These are phyloP conservation scores for Knipowitschia caucasica DNA, from an alignment of 2,797 vertebrate species.

Conservation along the genomic window DNA sequence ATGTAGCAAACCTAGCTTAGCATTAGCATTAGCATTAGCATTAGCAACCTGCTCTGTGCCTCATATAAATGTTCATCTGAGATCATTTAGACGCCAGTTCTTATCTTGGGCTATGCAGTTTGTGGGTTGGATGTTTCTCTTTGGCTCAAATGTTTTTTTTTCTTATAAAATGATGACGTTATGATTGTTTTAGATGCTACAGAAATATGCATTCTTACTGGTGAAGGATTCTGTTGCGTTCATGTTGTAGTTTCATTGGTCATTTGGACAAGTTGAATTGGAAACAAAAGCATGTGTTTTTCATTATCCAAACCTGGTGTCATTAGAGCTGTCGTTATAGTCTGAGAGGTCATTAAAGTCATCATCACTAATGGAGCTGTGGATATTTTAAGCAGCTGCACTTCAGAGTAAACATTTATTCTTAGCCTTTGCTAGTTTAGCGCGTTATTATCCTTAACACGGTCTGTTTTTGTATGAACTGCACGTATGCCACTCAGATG, in stretches of 20 bases:
- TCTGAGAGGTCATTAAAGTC: slow-evolving; percentile 47
- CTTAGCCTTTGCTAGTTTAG: slow-evolving; percentile 6
- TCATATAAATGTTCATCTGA: background rate
- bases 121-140: too few relatives aligned
- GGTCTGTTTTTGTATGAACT: slow-evolving; percentile 5
- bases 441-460: slow-evolving; percentile 12
- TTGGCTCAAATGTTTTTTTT: too few relatives aligned
- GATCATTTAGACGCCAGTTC: background rate
- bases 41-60: background rate
- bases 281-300: slow-evolving; percentile 39
- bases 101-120: too few relatives aligned
- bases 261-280: slow-evolving; percentile 11
- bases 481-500: background rate
- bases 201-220: too few relatives aligned
- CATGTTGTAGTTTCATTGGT: too few relatives aligned
- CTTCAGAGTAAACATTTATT: slow-evolving; percentile 25
- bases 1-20: slow-evolving; percentile 4
- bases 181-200: too few relatives aligned
- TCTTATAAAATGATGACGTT: too few relatives aligned
- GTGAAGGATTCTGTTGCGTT: too few relatives aligned
- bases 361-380: slow-evolving; percentile 55
- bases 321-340: slow-evolving; percentile 50
- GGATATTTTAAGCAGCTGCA: slow-evolving; percentile 32
- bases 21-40: too few relatives aligned
- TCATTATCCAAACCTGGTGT: slow-evolving; percentile 46